A percentile compares a stretch with the other conserved stretches of the same genome.
These are phyloP conservation scores for Eledona agricola DNA, from an alignment of 2,888 invertebrate species.

Conservation along the genomic window DNA sequence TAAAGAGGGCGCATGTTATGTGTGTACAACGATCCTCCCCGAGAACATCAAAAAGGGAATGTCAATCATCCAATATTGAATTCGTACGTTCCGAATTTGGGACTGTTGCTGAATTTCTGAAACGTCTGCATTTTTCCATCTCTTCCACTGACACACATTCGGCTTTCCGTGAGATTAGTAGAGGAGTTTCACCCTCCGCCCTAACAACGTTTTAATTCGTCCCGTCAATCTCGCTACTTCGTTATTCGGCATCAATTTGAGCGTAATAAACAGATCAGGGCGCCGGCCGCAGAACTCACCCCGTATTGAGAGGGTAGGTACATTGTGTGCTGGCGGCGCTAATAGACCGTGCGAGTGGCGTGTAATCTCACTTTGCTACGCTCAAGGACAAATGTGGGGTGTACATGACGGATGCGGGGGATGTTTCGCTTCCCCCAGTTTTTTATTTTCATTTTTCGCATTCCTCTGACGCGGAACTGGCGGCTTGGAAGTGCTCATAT, in stretches of 20 bases:
- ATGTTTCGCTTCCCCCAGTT: conserved; percentile 19
- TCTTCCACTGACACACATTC: neutral
- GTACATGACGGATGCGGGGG: neutral
- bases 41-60: conserved; percentile 55
- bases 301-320: conserved; percentile 24
- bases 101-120: conserved; percentile 53
- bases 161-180: conserved; percentile 5
- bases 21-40: conserved; percentile 44
- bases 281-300: conserved; percentile 32
- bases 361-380: conserved; percentile 40
- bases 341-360: conserved; percentile 41
- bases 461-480: too few relatives aligned
- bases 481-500: too few relatives aligned
- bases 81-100: conserved; percentile 51
- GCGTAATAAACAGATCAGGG: conserved; percentile 40
- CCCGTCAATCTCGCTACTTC: conserved; percentile 36
- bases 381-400: conserved; percentile 23
- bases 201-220: conserved; percentile 37
- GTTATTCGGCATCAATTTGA: conserved; percentile 38
- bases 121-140: conserved; percentile 33
- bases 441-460: too few relatives aligned
- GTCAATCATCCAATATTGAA: conserved; percentile 59
- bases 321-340: conserved; percentile 27
- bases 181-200: conserved; percentile 3
- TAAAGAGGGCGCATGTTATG: conserved; percentile 20